Base-by-base conservation (phyloP, 2,888 invertebrate species). In the Conomelus anceps region DNA sequence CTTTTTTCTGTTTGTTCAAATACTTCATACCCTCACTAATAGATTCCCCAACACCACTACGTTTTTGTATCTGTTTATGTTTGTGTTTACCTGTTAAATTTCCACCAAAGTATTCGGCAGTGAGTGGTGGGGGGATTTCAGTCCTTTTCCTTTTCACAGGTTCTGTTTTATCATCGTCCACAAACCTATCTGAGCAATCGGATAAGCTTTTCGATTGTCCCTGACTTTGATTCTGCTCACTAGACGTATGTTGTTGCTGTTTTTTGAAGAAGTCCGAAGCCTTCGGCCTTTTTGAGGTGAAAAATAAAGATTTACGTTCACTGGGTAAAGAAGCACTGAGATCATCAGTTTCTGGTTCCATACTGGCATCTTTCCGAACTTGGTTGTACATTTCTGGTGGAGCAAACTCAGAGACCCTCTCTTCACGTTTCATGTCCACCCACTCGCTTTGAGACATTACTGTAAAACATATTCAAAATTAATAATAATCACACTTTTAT, bases 401-500 rank as follows among this genome's bases (percentile, higher is more conserved):
- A 0, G 97, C 98, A 93, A 98, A 98, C 93, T 98, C 97, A 0
- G 94, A 92, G 23, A 94, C 94, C 91, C 98, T 94, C 92, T 97
- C 96, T 89, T 94, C 94, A 91, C 98, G 94, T 92, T 97, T 95
- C 92, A 96, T 96, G 90, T 96, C 95, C 9, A 96, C 94, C 95
- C 97, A 97, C 93, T 97, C 96, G 92, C 96, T 96, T 94, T 97
- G 97, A 0, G 95, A 94, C 94, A 96, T 95, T 92, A 95, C 95
- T 92, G 89, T 23, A 91, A 91, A 34, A 34, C n/a, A n/a, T n/a
- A n/a, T n/a, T n/a, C n/a, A n/a, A n/a, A 84, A 22, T 85, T 1
- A n/a, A 63, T 4, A 63, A n/a, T 7, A 0, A 63, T 63, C 1
- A 34, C 23, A 89, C 20, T 89, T 24, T 13, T 86, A 22, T 86